Evolutionary conservation across 2,888 invertebrate genomes (phyloP).

Genomic region (Cryptus armator): DNA sequence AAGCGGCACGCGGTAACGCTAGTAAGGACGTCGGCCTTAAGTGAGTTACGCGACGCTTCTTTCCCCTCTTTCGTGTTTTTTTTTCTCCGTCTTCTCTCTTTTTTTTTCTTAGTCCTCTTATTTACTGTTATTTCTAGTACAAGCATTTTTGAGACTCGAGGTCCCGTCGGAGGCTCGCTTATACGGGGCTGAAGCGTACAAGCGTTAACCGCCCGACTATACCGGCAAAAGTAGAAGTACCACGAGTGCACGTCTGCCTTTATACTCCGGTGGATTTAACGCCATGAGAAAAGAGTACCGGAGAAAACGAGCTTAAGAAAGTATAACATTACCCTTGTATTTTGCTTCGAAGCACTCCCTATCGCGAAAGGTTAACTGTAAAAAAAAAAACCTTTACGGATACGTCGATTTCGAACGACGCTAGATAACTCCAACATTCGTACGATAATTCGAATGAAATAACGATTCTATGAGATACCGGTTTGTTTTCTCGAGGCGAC

Average conservation of each 20-base stretch:
- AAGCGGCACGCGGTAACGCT: constrained; percentile 28
- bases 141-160: constrained; percentile 63
- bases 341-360: constrained; percentile 33
- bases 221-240: constrained; percentile 55
- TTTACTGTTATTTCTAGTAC: constrained; percentile 69
- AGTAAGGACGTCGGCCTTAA: constrained; percentile 70
- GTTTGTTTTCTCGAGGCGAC: neutral
- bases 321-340: constrained; percentile 36
- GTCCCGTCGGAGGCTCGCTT: constrained; percentile 44
- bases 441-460: neutral
- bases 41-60: constrained; percentile 72
- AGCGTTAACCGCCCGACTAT: constrained; percentile 52
- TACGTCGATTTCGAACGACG: neutral
- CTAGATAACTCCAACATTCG: neutral
- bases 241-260: constrained; percentile 53
- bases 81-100: constrained; percentile 4
- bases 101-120: constrained; percentile 51
- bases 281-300: constrained; percentile 50
- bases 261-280: constrained; percentile 70
- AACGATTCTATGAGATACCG: neutral
- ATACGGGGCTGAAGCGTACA: constrained; percentile 28
- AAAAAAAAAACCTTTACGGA: neutral
- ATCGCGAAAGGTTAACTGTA: constrained; percentile 11
- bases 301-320: constrained; percentile 60
- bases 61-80: constrained; percentile 42